Evolutionary conservation across 1,140 invertebrate genomes (phyloP).

Genomic region (Dendrolimus punctatus): DNA sequence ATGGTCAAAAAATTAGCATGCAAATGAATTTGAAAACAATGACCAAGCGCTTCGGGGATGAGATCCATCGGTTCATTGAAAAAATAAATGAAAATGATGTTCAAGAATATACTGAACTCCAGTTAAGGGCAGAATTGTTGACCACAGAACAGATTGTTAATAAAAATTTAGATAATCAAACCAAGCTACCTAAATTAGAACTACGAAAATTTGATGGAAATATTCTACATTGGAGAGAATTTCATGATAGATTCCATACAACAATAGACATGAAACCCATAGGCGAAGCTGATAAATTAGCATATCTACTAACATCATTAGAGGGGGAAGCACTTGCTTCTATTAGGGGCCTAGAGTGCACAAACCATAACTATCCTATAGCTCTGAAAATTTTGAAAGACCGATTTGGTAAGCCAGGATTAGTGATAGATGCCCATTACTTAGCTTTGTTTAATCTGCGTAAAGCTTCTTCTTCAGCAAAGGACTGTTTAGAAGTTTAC

Average conservation of each 20-base stretch:
- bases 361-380: too few relatives aligned
- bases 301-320: background rate
- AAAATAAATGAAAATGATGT: background rate
- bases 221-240: too few relatives aligned
- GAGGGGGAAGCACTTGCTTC: background rate
- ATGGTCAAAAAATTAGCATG: background rate
- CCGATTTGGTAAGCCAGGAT: too few relatives aligned
- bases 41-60: background rate
- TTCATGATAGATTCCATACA: background rate
- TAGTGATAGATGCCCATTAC: too few relatives aligned
- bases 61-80: background rate
- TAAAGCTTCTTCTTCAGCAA: too few relatives aligned
- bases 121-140: background rate
- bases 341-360: conserved; percentile 1
- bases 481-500: too few relatives aligned
- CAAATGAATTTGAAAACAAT: background rate
- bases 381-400: too few relatives aligned
- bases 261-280: background rate
- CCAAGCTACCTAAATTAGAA: background rate
- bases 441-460: too few relatives aligned
- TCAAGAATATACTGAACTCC: background rate
- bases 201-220: background rate
- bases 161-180: background rate
- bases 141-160: background rate
- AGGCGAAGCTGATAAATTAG: background rate